Percentiles rank a stretch among this genome's conserved stretches.
Conservation (phyloP, 2,797 vertebrate species). For the Danio tinwini region DNA sequence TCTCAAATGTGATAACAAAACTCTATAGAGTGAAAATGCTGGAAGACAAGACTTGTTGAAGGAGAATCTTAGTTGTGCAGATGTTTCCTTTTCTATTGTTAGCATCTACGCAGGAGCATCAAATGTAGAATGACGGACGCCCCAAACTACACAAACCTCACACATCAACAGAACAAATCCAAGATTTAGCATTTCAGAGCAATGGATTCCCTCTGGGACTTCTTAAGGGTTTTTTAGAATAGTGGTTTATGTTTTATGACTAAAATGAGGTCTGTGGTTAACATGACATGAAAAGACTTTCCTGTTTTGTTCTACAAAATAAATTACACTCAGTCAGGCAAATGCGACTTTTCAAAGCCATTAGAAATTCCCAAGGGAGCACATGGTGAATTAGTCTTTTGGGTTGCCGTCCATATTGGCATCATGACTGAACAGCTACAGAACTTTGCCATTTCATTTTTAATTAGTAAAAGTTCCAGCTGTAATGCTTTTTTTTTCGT, state of each 20-base stretch:
- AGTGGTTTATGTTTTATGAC: background rate
- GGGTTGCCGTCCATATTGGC: background rate
- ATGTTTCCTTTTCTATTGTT: slow-evolving; percentile 82
- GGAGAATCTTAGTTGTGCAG: slow-evolving; percentile 65
- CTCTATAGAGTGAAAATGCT: slow-evolving; percentile 54
- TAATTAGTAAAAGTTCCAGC: background rate
- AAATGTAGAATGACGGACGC: slow-evolving; percentile 63
- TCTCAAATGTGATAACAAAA: slow-evolving; percentile 17
- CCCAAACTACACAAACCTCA: slow-evolving; percentile 34
- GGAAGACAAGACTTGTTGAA: slow-evolving; percentile 60
- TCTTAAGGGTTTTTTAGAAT: background rate
- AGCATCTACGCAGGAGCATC: slow-evolving; percentile 68
- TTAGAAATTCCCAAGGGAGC: slow-evolving; percentile 57
- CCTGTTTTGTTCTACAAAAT: slow-evolving; percentile 8
- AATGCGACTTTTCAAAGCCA: slow-evolving; percentile 28
- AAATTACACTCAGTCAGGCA: background rate
- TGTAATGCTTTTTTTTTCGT: background rate
- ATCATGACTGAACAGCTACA: background rate
- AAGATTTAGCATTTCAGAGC: slow-evolving; percentile 9
- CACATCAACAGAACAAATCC: background rate
- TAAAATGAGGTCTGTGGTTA: background rate
- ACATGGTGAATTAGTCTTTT: slow-evolving; percentile 51
- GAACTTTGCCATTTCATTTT: slow-evolving; percentile 48
- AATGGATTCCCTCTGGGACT: background rate
- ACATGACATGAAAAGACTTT: background rate